Base-by-base conservation (phyloP, 2,797 vertebrate genomes). In the Oophaga sylvatica region DNA sequence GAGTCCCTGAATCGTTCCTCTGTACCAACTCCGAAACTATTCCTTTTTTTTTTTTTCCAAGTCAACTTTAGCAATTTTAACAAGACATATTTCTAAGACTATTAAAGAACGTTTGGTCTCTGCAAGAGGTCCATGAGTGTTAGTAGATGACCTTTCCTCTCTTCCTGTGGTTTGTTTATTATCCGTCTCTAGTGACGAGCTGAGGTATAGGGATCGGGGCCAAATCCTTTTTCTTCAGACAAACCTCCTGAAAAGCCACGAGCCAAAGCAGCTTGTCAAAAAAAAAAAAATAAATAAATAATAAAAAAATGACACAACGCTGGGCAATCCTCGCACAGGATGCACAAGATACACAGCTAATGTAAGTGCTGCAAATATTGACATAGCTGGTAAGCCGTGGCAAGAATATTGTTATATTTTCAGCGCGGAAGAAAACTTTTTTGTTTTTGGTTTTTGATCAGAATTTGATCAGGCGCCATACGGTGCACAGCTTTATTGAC, bases 91-190 rank as follows among this genome's bases (percentile, higher is more conserved):
- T 83, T 83, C 88, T 84, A 31, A 26, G 84, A 13, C 80, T 83
- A 83, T 89, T 86, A 89, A 85, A 88, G 81, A 41, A 31, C 53
- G 62, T 83, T 87, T 89, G 88, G 88, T 89, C 88, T 86, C 88
- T 62, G 88, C 84, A 89, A 89, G 88, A 89, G 88, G 88, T 87
- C 88, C 80, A 20, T 80, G 84, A 86, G 56, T 89, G 73, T 83
- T 89, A 83, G 80, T 79, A 56, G 84, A 78, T 87, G 88, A 89
- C 80, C 84, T 86, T 89, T 83, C 84, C 82, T 87, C 67, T 82
- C 80, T 89, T 89, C 88, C 88, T 89, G 88, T 63, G 88, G 84
- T 86, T 89, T 89, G 88, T 89, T 89, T 89, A 89, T 89, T 87
- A 89, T 89, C 88, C 84, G 88, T 83, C 87, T 80, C 84, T 87